phyloP scores from a whole-genome alignment of 2,113 vertebrate species.

The Istiophorus platypterus region DNA sequence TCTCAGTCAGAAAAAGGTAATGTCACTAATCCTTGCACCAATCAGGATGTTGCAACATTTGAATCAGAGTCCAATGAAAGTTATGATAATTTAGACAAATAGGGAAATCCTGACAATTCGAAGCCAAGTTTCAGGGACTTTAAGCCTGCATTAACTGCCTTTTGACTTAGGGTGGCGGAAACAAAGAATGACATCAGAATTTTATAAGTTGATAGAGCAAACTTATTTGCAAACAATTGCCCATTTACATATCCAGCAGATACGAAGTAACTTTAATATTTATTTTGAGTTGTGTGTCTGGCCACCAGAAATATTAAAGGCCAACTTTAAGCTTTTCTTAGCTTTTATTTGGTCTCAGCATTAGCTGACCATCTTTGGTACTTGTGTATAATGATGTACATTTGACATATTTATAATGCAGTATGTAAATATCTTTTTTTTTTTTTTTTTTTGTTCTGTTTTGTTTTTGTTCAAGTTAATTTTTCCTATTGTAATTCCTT shows the following conservation, averaged over 20 bases:
- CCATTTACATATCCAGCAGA: background rate
- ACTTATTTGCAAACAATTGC: too few species aligned
- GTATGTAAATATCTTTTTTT: constrained; percentile 91
- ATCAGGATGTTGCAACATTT: background rate
- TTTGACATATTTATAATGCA: constrained; percentile 98
- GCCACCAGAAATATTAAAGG: background rate
- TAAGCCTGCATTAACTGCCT: background rate
- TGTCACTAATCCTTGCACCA: background rate
- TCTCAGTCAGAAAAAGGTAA: background rate
- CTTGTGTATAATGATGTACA: constrained; percentile 96
- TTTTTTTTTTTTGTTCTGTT: constrained; percentile 49
- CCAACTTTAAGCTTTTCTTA: too few species aligned
- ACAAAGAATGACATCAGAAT: background rate
- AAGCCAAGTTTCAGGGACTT: background rate
- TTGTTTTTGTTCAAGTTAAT: constrained; percentile 70
- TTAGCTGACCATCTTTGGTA: constrained; percentile 81
- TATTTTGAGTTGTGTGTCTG: background rate
- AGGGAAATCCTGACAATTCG: background rate
- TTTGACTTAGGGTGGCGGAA: background rate
- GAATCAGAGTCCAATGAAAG: background rate
- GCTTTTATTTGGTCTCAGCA: constrained; percentile 78
- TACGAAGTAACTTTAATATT: background rate
- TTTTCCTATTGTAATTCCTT: constrained; percentile 78
- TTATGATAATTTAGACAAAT: background rate
- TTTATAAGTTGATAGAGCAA: background rate